Percentiles rank a stretch among this genome's conserved stretches.
phyloP scores from a whole-genome alignment of 2,113 vertebrate species.

The Sylvietta virens region DNA sequence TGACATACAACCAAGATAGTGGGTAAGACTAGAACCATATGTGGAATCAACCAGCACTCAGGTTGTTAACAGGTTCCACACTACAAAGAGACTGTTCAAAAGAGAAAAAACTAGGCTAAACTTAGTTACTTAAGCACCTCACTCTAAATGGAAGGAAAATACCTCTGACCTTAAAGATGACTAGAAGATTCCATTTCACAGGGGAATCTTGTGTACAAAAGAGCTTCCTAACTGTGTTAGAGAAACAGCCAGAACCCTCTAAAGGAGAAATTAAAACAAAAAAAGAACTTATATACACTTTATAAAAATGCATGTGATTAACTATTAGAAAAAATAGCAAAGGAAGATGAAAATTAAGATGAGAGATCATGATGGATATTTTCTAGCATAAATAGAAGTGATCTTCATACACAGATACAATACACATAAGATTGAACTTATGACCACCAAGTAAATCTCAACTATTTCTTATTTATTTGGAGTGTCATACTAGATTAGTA shows the following conservation, averaged over 20 bases:
- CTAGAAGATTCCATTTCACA: neutral
- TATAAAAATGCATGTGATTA: neutral
- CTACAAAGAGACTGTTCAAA: neutral
- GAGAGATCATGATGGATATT: neutral
- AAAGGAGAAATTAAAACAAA: neutral
- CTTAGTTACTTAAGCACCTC: neutral
- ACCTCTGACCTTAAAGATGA: neutral
- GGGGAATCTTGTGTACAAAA: neutral
- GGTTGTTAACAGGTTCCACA: neutral
- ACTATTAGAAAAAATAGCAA: neutral
- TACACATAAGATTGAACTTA: neutral
- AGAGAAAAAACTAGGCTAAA: neutral
- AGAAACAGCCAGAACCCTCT: neutral
- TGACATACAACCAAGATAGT: neutral
- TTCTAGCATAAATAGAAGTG: neutral
- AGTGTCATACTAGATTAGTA: neutral
- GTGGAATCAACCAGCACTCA: neutral
- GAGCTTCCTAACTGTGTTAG: neutral
- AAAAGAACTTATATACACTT: neutral
- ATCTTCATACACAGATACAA: neutral
- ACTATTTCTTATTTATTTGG: neutral
- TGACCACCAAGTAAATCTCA: neutral
- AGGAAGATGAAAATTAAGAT: neutral
- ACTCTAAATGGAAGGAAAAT: neutral
- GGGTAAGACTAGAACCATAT: neutral